Percentiles rank a stretch among this genome's conserved stretches.
phyloP scores from a whole-genome alignment of 2,888 invertebrate species.

The Phalera bucephala region DNA sequence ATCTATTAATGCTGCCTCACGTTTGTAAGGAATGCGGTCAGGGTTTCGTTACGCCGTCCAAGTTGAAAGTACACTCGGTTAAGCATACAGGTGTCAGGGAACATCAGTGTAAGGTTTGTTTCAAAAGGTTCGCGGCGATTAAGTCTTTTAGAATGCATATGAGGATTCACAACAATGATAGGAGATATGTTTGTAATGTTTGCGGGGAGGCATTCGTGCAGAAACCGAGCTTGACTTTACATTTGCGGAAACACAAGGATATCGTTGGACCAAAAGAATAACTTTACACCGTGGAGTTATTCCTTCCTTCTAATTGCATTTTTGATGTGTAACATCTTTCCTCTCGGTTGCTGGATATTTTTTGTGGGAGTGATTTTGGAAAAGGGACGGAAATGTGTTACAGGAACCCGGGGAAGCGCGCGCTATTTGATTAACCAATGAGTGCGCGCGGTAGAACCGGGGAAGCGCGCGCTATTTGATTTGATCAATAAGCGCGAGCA shows the following conservation, averaged over 20 bases:
- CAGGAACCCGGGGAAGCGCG: no score
- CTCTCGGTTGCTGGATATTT: no score
- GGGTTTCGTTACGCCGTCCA: not conserved
- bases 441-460: no score
- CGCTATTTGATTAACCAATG: no score
- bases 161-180: constrained; percentile 38
- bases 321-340: no score
- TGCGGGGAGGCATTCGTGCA: constrained; percentile 42
- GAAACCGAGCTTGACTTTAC: constrained; percentile 38
- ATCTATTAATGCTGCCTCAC: constrained; percentile 42
- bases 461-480: no score
- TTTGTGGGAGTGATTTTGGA: no score
- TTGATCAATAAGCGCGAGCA: no score
- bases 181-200: constrained; percentile 21
- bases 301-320: no score
- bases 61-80: constrained; percentile 48
- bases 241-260: constrained; percentile 14
- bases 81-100: constrained; percentile 53
- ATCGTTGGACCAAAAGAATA: no score
- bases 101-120: constrained; percentile 52
- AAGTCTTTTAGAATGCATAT: constrained; percentile 35
- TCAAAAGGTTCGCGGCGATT: constrained; percentile 40
- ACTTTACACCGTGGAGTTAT: no score
- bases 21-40: constrained; percentile 43
- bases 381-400: no score